phyloP scores from a whole-genome alignment of 2,888 invertebrate genomes.

The Hydraecia micacea region DNA sequence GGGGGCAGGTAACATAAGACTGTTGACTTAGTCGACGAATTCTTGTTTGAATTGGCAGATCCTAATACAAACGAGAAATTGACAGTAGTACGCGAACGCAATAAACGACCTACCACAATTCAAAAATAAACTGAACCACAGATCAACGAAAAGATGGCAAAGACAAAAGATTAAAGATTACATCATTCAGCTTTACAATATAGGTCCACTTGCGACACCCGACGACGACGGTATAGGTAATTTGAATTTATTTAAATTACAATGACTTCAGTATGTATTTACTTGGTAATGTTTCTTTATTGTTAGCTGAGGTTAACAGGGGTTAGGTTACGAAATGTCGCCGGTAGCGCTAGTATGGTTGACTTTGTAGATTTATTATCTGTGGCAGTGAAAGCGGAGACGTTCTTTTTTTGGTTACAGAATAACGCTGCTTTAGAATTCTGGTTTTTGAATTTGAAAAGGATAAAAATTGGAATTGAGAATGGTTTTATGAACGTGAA shows the following conservation, averaged over 20 bases:
- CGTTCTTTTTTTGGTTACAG: slow-evolving; percentile 55
- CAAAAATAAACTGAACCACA: slow-evolving; percentile 56
- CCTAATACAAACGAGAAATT: slow-evolving; percentile 46
- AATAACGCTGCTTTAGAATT: slow-evolving; percentile 30
- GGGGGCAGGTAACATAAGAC: slow-evolving; percentile 28
- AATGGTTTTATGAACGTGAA: slow-evolving; percentile 20
- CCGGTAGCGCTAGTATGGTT: slow-evolving; percentile 61
- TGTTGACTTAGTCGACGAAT: slow-evolving; percentile 8
- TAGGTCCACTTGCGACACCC: slow-evolving; percentile 77
- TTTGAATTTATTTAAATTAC: slow-evolving; percentile 89
- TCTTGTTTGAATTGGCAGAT: slow-evolving; percentile 20
- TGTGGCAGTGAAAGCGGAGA: slow-evolving; percentile 63
- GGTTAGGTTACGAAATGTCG: slow-evolving; percentile 84
- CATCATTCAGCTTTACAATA: slow-evolving; percentile 70
- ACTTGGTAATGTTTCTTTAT: slow-evolving; percentile 84
- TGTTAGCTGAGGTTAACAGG: slow-evolving; percentile 80
- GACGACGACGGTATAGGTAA: slow-evolving; percentile 72
- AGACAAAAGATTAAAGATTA: slow-evolving; percentile 72
- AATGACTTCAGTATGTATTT: slow-evolving; percentile 83
- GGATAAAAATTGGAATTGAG: slow-evolving; percentile 14
- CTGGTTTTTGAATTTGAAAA: slow-evolving; percentile 36
- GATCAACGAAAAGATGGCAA: slow-evolving; percentile 55
- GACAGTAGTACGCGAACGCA: slow-evolving; percentile 70
- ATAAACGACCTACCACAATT: slow-evolving; percentile 76
- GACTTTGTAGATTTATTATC: slow-evolving; percentile 63